Conservation (phyloP, 2,113 vertebrate genomes). For the Myocastor coypus region DNA sequence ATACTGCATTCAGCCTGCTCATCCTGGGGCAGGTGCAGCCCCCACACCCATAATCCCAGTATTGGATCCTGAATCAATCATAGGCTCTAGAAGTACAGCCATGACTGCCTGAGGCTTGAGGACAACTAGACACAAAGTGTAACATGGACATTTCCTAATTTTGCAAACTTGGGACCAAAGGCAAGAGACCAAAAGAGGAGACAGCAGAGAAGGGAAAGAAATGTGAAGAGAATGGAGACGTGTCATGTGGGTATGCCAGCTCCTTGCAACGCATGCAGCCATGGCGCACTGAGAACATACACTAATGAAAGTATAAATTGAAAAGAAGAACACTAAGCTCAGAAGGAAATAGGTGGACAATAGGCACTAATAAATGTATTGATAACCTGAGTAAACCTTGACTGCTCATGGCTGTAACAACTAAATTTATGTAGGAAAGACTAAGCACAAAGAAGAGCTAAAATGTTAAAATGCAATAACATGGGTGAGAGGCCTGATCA, state of each 20-base stretch:
- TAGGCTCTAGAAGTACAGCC: too few species aligned
- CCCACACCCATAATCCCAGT: too few species aligned
- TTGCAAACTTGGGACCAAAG: background rate
- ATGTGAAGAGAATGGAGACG: background rate
- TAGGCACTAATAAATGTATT: constrained; percentile 15
- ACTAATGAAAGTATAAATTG: background rate
- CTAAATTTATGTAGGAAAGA: background rate
- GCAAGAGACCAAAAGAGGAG: background rate
- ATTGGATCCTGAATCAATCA: too few species aligned
- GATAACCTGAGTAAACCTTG: background rate
- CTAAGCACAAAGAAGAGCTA: background rate
- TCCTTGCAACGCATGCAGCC: background rate
- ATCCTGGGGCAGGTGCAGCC: too few species aligned
- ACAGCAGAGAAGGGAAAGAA: background rate
- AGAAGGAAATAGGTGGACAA: background rate
- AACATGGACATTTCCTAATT: too few species aligned
- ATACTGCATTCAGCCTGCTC: too few species aligned
- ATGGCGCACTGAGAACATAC: background rate
- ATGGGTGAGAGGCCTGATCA: background rate
- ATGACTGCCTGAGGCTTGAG: too few species aligned
- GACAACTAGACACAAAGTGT: too few species aligned
- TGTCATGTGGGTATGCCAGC: background rate
- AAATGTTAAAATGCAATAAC: background rate
- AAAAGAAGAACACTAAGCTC: background rate
- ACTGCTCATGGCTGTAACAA: background rate